A percentile compares a stretch with the other conserved stretches of the same genome.
Conservation (phyloP, 2,888 invertebrate species). For the Lycaena phlaeas region DNA sequence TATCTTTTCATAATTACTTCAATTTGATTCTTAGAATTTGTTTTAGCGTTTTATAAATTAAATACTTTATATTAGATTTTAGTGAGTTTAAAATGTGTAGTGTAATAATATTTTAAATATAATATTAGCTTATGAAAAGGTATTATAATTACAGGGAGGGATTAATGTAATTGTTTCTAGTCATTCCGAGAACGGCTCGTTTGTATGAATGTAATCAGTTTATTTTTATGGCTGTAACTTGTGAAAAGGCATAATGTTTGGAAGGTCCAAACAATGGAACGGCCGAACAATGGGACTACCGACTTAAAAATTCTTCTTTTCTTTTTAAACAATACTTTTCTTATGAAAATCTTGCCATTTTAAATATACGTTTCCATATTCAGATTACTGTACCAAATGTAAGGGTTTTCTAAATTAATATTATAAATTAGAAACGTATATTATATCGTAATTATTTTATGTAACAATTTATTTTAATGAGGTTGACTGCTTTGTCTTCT, state of each 20-base stretch:
- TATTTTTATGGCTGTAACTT: conserved; percentile 44
- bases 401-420: too few species aligned
- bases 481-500: too few species aligned
- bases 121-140: conserved; percentile 3
- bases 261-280: conserved; percentile 58
- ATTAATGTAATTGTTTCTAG: conserved; percentile 19
- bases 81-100: too few species aligned
- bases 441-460: too few species aligned
- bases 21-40: too few species aligned
- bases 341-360: background rate
- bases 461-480: too few species aligned
- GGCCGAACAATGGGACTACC: conserved; percentile 42
- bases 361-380: background rate
- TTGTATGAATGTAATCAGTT: conserved; percentile 48
- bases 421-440: too few species aligned
- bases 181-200: conserved; percentile 43
- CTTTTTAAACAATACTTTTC: conserved; percentile 3
- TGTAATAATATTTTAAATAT: too few species aligned
- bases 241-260: conserved; percentile 34
- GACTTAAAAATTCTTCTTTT: conserved; percentile 1
- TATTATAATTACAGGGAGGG: conserved; percentile 16
- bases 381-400: too few species aligned
- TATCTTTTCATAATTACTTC: too few species aligned
- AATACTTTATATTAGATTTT: too few species aligned
- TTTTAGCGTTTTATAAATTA: too few species aligned